These are phyloP conservation scores for Ondatra zibethicus DNA, from an alignment of 2,113 vertebrate species.

Conservation along the genomic window DNA sequence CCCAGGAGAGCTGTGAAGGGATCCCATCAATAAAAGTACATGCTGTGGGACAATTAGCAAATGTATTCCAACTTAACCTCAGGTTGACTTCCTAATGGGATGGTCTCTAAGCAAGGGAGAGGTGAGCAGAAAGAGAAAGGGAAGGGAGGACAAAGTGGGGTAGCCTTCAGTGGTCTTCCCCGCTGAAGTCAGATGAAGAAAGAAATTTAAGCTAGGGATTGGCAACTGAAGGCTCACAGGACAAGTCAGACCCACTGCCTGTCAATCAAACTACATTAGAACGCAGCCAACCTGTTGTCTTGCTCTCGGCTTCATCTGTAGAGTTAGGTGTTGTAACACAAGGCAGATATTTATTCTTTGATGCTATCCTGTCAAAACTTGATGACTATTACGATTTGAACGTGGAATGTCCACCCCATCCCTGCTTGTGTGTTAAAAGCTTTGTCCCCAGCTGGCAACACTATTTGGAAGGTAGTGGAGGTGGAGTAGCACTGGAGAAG, in stretches of 20 bases:
- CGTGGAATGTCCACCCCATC: background rate
- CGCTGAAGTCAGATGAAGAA: background rate
- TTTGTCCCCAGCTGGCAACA: no score
- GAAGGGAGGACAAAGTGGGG: background rate
- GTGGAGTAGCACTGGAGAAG: background rate
- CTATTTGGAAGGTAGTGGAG: background rate
- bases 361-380: background rate
- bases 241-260: background rate
- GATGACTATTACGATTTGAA: background rate
- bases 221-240: background rate
- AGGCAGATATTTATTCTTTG: background rate
- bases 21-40: background rate
- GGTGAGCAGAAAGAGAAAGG: background rate
- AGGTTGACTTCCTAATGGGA: background rate
- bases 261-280: background rate
- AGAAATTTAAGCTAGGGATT: background rate
- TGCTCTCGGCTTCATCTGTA: rapidly evolving
- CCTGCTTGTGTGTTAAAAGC: background rate
- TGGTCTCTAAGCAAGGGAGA: background rate
- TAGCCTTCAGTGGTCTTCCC: background rate
- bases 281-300: background rate
- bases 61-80: background rate
- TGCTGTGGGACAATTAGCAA: background rate
- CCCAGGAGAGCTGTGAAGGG: background rate
- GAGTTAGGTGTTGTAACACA: background rate